Base-by-base conservation (phyloP, 2,113 vertebrate species). In the Trichomycterus rosablanca region DNA sequence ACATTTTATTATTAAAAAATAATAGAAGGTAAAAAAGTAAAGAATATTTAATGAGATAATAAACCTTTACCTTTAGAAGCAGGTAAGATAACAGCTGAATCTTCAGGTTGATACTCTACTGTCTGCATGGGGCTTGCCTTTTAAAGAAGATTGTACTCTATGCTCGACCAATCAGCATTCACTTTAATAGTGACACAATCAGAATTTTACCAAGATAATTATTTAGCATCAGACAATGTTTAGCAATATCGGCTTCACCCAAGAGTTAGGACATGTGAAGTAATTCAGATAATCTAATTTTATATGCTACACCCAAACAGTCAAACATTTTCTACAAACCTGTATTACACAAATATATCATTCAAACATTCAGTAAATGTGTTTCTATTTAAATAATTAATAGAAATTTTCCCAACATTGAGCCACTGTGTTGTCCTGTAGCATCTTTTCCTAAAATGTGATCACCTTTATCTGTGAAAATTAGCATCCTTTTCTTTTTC, bases 151-250 rank as follows among this genome's bases (percentile, higher is more conserved):
- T 23, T 12, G 57, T n/a, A n/a, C 18, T 32, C 16, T 4, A 7
- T 19, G 15, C 15, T 22, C 51, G 56, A 35, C 50, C 66, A 67
- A 72, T 78, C 71, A 52, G 35, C 12, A 22, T 45, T 28, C 37
- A 49, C 10, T n/a, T 7, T n/a, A 16, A 1, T 16, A 12, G n/a
- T 11, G 18, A 46, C 35, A 59, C 37, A 30, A 11, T 19, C 10
- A 42, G n/a, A 28, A 2, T 28, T 28, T 35, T 20, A 12, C 9
- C 9, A 35, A 11, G 2, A 12, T 35, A 8, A 35, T 4, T 8
- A 35, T 35, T 35, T 12, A 11, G 9, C 34, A 35, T 35, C n/a
- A n/a, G n/a, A n/a, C 5, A 35, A 4, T 11, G 14, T 11, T n/a
- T n/a, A n/a, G n/a, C n/a, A n/a, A n/a, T n/a, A n/a, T n/a, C n/a